Conservation (phyloP, 2,888 invertebrate genomes). For the Zele albiditarsus region DNA sequence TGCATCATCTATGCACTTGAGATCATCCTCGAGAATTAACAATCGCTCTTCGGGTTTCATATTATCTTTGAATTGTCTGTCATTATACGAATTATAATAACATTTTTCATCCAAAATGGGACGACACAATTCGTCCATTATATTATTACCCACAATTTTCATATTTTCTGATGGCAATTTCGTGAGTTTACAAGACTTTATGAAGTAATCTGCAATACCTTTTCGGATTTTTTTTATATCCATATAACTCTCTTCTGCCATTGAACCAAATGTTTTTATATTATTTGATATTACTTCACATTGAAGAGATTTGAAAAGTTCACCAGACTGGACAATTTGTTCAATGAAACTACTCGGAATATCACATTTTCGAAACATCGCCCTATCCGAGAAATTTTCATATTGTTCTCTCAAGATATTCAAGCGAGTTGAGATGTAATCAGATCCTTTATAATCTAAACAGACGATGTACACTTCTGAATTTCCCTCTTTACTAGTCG, state of each 20-base stretch:
- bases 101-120: constrained; percentile 6
- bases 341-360: constrained; percentile 79
- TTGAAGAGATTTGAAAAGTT: constrained; percentile 81
- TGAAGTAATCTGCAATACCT: constrained; percentile 74
- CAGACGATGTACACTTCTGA: constrained; percentile 94
- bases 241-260: constrained; percentile 52
- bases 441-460: constrained; percentile 76
- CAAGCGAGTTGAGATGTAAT: constrained; percentile 72
- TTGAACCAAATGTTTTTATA: constrained; percentile 75
- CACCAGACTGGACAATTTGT: constrained; percentile 79
- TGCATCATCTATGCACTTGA: not conserved
- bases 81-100: constrained; percentile 75
- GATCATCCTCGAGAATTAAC: not conserved
- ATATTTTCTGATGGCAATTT: constrained; percentile 72
- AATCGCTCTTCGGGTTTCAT: constrained; percentile 72
- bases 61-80: constrained; percentile 74
- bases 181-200: constrained; percentile 76
- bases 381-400: constrained; percentile 69
- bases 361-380: constrained; percentile 77
- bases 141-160: constrained; percentile 7
- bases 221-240: constrained; percentile 57
- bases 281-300: constrained; percentile 81
- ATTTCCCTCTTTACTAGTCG: constrained; percentile 95
- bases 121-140: not conserved
- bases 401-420: constrained; percentile 73